Evolutionary conservation across 2,888 invertebrate species (phyloP).

Genomic region (Aethes cnicana): DNA sequence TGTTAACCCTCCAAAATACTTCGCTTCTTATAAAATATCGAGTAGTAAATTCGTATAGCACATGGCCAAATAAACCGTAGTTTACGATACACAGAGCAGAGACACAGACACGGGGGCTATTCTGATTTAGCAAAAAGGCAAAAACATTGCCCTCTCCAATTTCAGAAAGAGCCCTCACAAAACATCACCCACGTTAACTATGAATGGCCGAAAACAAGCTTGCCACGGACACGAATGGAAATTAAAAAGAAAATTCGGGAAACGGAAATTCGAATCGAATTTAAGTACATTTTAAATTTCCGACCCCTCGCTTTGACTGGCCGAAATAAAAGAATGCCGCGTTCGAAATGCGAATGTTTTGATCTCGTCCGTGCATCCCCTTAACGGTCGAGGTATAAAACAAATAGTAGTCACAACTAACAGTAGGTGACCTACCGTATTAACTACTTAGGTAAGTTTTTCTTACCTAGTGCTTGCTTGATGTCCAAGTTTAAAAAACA

Average conservation of each 20-base stretch:
- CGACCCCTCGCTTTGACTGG: slow-evolving; percentile 73
- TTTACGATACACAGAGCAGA: slow-evolving; percentile 43
- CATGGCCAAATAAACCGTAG: slow-evolving; percentile 33
- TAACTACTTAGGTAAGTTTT: too few species aligned
- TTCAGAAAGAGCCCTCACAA: slow-evolving; percentile 77
- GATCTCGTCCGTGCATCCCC: slow-evolving; percentile 73
- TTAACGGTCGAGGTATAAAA: slow-evolving; percentile 59
- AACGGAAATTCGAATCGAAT: slow-evolving; percentile 78
- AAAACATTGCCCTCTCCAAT: slow-evolving; percentile 73
- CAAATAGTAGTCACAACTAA: neutral
- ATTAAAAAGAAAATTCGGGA: slow-evolving; percentile 72
- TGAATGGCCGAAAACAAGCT: slow-evolving; percentile 76
- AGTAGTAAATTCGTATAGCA: neutral
- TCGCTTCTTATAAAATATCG: too few species aligned
- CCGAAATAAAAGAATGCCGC: slow-evolving; percentile 73
- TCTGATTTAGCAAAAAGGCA: slow-evolving; percentile 72
- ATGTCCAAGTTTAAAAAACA: too few species aligned
- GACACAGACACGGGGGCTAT: slow-evolving; percentile 58
- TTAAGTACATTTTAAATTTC: slow-evolving; percentile 80
- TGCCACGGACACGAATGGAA: slow-evolving; percentile 68
- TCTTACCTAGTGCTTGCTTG: too few species aligned
- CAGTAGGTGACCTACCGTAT: too few species aligned
- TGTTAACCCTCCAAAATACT: too few species aligned
- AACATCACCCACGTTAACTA: slow-evolving; percentile 80
- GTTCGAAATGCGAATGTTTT: slow-evolving; percentile 72